Conservation (phyloP, 1,140 invertebrate genomes). For the Mesaphorura yosii region DNA sequence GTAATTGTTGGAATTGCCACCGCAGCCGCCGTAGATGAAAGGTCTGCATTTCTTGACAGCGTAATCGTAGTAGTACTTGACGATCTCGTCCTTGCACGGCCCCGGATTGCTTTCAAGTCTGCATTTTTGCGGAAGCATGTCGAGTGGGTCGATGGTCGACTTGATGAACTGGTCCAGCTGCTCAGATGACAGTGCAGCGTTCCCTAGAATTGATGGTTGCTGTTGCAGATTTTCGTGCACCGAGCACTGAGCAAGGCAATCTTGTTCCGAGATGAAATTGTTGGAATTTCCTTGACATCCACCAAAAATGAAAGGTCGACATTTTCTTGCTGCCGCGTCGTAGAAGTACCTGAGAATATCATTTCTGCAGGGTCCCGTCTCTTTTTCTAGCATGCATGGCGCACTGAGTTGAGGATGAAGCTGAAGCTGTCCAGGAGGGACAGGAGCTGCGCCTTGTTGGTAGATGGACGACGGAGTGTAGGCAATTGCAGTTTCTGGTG, state of each 20-base stretch:
- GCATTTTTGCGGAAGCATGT: conserved; percentile 24
- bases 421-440: background rate
- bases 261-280: conserved; percentile 21
- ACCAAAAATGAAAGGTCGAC: conserved; percentile 29
- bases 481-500: background rate
- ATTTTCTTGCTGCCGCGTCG: conserved; percentile 15
- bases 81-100: conserved; percentile 21
- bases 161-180: background rate
- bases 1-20: conserved; percentile 22
- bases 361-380: conserved; percentile 27
- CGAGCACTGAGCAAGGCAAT: conserved; percentile 7
- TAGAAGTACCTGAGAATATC: conserved; percentile 28
- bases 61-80: conserved; percentile 23
- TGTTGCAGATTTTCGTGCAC: background rate
- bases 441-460: background rate
- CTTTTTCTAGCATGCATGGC: conserved; percentile 24
- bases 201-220: background rate
- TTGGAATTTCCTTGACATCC: conserved; percentile 28
- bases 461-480: background rate
- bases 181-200: background rate
- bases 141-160: background rate
- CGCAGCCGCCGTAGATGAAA: conserved; percentile 23
- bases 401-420: conserved; percentile 23
- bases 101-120: conserved; percentile 12
- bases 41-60: conserved; percentile 24